Percentiles rank a stretch among this genome's conserved stretches.
These are phyloP conservation scores for Caenorhabditis imperialis DNA, from an alignment of 2,888 invertebrate species.

Conservation along the genomic window DNA sequence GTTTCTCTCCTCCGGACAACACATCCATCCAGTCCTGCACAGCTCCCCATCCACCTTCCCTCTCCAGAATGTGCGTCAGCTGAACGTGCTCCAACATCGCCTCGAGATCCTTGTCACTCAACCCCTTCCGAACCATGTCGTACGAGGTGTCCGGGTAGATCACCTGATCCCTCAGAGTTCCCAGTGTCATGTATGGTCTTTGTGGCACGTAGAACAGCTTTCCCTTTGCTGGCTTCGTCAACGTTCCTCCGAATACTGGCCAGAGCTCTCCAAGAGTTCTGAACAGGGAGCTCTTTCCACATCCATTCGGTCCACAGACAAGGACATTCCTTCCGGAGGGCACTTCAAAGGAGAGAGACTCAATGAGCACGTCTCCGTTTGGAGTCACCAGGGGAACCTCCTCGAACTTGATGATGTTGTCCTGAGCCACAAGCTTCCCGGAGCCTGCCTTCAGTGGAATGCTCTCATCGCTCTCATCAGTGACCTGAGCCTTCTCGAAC, in stretches of 20 bases:
- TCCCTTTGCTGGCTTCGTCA: conserved; percentile 93
- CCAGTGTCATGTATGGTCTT: conserved; percentile 96
- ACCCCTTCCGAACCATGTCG: conserved; percentile 84
- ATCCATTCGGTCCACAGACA: conserved; percentile 81
- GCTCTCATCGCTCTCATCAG: conserved; percentile 22
- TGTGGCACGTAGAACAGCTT: conserved; percentile 95
- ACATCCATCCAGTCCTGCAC: conserved; percentile 89
- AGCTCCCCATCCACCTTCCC: conserved; percentile 71
- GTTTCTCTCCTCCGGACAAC: conserved; percentile 81
- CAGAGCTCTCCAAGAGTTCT: conserved; percentile 80
- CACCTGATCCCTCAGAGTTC: conserved; percentile 89
- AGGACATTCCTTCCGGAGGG: conserved; percentile 86
- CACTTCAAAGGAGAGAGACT: conserved; percentile 87
- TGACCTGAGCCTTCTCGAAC: conserved; percentile 61
- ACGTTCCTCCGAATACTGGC: conserved; percentile 80
- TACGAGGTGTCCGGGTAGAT: conserved; percentile 91
- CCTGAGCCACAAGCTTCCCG: conserved; percentile 79
- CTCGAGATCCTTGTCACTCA: conserved; percentile 84
- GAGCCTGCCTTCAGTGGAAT: conserved; percentile 48
- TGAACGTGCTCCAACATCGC: conserved; percentile 84
- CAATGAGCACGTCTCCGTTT: conserved; percentile 92
- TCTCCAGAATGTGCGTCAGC: conserved; percentile 79
- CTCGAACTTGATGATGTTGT: conserved; percentile 92
- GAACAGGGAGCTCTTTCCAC: conserved; percentile 81
- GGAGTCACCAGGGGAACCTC: conserved; percentile 95